These are phyloP conservation scores for Alectura lathami DNA, from an alignment of 2,113 vertebrate genomes.

Conservation along the genomic window DNA sequence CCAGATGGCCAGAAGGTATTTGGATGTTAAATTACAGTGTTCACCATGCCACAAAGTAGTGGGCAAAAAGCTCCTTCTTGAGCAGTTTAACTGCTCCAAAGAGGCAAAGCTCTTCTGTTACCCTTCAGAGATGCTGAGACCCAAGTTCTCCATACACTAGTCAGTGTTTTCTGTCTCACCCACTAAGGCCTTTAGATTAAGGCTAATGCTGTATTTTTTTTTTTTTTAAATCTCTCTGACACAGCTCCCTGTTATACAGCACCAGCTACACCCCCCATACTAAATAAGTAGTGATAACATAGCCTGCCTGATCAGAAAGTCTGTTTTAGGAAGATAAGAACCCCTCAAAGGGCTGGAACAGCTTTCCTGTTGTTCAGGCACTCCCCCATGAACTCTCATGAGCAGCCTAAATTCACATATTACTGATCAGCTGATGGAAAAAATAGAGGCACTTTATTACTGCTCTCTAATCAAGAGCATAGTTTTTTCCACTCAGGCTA, in stretches of 20 bases:
- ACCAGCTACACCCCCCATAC: not conserved
- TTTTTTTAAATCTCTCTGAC: not conserved
- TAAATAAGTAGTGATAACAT: conserved; percentile 7
- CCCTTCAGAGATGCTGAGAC: not conserved
- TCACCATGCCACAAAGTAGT: not conserved
- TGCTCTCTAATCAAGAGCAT: conserved; percentile 42
- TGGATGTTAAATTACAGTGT: not conserved
- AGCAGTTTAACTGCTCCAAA: not conserved
- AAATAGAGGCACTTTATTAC: conserved; percentile 43
- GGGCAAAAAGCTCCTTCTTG: not conserved
- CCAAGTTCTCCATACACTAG: not conserved
- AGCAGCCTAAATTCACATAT: conserved; percentile 43
- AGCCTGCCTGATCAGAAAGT: conserved; percentile 27
- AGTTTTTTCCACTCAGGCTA: conserved; percentile 48
- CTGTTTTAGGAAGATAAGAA: conserved; percentile 36
- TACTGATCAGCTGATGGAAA: conserved; percentile 45
- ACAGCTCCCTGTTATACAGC: not conserved
- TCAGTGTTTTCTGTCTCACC: not conserved
- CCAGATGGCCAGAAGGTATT: not conserved
- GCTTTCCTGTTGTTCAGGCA: conserved; percentile 36
- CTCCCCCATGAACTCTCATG: conserved; percentile 23
- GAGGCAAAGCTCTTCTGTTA: not conserved
- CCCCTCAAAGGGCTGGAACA: conserved; percentile 16
- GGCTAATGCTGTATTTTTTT: not conserved
- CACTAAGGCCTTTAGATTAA: not conserved